Conservation (phyloP, 2,113 vertebrate genomes). For the Poeciliopsis prolifica region DNA sequence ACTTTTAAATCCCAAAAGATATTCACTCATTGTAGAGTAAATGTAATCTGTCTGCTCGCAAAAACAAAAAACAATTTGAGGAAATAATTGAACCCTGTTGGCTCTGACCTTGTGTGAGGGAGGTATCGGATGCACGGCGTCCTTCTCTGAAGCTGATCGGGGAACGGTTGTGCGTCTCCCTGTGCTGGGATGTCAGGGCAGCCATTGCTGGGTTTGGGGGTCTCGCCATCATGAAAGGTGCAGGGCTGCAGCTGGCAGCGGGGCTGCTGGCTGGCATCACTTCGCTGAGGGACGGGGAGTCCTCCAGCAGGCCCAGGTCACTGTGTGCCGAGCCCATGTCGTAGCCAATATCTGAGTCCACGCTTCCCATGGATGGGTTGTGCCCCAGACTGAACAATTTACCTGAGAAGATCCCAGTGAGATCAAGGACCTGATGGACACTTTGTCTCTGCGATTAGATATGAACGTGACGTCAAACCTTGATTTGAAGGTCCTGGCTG, state of each 20-base stretch:
- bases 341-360: conserved; percentile 88
- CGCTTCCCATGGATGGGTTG: conserved; percentile 89
- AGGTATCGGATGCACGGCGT: conserved; percentile 94
- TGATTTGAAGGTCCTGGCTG: conserved; percentile 83
- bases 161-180: conserved; percentile 93
- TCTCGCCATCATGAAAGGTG: conserved; percentile 82
- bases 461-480: conserved; percentile 72
- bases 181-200: conserved; percentile 85
- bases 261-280: conserved; percentile 82
- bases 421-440: background rate
- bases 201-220: conserved; percentile 92
- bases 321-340: conserved; percentile 91
- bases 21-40: background rate
- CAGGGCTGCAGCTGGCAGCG: conserved; percentile 68
- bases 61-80: too few species aligned
- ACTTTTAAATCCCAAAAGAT: background rate
- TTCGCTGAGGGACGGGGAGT: conserved; percentile 85
- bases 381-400: conserved; percentile 88
- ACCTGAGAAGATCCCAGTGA: conserved; percentile 72
- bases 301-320: conserved; percentile 87
- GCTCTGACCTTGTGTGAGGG: conserved; percentile 91
- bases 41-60: background rate
- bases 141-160: conserved; percentile 98
- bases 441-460: background rate
- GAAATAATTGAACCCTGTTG: background rate